These are phyloP conservation scores for Abramis brama DNA, from an alignment of 2,113 vertebrate species.

Conservation along the genomic window DNA sequence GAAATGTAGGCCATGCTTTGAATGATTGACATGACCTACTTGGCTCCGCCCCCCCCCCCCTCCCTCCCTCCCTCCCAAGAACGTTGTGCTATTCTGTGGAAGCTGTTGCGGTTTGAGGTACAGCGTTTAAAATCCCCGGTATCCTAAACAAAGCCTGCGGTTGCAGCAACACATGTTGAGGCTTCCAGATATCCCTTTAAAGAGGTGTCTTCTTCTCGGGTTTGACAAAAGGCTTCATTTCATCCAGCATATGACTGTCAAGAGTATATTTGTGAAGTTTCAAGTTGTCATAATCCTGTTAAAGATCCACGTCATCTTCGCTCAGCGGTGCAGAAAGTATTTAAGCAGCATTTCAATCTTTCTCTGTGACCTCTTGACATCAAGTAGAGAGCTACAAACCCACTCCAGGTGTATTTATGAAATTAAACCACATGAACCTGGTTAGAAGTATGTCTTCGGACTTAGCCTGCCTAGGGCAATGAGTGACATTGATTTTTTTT, in stretches of 20 bases:
- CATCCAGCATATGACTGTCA: neutral
- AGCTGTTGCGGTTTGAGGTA: neutral
- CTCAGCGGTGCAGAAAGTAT: neutral
- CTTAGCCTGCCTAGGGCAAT: neutral
- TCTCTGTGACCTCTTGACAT: slow-evolving; percentile 3
- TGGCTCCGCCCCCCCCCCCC: slow-evolving; percentile 4
- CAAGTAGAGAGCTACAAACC: neutral
- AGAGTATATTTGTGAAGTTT: slow-evolving; percentile 3
- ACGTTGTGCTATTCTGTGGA: neutral
- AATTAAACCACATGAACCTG: neutral
- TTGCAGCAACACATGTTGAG: neutral
- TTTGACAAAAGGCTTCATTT: slow-evolving; percentile 26
- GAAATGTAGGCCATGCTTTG: slow-evolving; percentile 27
- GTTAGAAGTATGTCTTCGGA: neutral
- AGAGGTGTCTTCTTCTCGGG: neutral
- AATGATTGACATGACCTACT: slow-evolving; percentile 42
- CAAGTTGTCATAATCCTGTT: slow-evolving; percentile 23
- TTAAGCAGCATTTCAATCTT: neutral
- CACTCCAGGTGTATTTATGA: slow-evolving; percentile 13
- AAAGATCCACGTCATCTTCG: slow-evolving; percentile 2
- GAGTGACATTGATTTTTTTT: neutral
- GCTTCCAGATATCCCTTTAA: slow-evolving; percentile 11
- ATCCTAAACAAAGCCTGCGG: neutral
- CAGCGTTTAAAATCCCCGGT: neutral
- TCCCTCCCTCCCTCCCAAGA: too few relatives aligned